Conservation (phyloP, 2,888 invertebrate species). For the Diloba caeruleocephala region DNA sequence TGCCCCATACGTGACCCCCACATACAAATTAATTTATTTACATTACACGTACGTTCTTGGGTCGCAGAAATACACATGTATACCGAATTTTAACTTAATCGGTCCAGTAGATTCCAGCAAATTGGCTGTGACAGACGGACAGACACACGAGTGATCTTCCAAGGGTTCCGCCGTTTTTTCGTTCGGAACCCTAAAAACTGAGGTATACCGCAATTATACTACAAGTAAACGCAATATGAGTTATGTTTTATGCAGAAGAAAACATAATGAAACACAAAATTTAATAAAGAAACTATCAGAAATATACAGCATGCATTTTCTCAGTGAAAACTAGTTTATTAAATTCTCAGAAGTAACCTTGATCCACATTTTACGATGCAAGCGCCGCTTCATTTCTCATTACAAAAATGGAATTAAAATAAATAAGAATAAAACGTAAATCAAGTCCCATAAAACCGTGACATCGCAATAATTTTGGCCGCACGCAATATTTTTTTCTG, state of each 20-base stretch:
- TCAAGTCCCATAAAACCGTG: constrained; percentile 56
- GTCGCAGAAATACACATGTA: no score
- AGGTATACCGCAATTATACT: background rate
- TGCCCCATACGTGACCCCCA: no score
- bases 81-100: no score
- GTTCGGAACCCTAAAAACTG: no score
- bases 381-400: constrained; percentile 20
- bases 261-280: constrained; percentile 11
- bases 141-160: no score
- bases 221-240: constrained; percentile 4
- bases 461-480: constrained; percentile 61
- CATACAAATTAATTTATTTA: no score
- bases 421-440: constrained; percentile 43
- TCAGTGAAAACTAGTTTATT: constrained; percentile 19
- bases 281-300: constrained; percentile 10
- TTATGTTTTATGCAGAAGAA: constrained; percentile 3
- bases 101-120: no score
- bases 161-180: no score
- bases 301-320: constrained; percentile 8
- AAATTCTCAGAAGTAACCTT: constrained; percentile 1
- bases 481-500: constrained; percentile 68
- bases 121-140: no score
- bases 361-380: constrained; percentile 18
- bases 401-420: constrained; percentile 48
- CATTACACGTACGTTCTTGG: no score